Evolutionary conservation across 2,797 vertebrate species (phyloP).

Genomic region (Alauda arvensis): DNA sequence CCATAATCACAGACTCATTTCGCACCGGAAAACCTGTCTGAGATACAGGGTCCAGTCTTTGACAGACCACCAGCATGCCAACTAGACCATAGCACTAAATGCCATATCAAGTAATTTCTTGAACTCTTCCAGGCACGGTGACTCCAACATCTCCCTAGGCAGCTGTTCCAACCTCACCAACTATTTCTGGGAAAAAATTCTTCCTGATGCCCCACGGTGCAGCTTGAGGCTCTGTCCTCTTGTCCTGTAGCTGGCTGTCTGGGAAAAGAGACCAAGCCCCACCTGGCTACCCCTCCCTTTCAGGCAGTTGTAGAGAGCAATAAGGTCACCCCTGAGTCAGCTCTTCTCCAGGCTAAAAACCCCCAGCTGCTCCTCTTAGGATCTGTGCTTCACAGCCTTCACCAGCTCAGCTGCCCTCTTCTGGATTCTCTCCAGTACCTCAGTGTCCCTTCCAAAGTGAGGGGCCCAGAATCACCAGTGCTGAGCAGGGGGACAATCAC

Average conservation of each 20-base stretch:
- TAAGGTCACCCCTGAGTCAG: not conserved
- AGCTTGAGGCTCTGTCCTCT: not conserved
- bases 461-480: not conserved
- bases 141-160: not conserved
- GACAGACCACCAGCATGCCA: not conserved
- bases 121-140: not conserved
- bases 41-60: not conserved
- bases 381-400: not conserved
- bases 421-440: not conserved
- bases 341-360: not conserved
- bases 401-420: accelerated
- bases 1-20: not conserved
- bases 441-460: not conserved
- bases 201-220: not conserved
- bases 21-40: not conserved
- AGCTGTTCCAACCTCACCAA: not conserved
- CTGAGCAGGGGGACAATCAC: accelerated
- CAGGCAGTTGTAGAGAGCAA: accelerated
- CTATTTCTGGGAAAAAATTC: not conserved
- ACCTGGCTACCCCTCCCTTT: not conserved
- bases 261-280: not conserved
- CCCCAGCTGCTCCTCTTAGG: not conserved
- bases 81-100: not conserved
- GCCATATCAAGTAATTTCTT: not conserved
- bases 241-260: not conserved